phyloP scores from a whole-genome alignment of 2,888 invertebrate species.

The Chloroclysta siterata region DNA sequence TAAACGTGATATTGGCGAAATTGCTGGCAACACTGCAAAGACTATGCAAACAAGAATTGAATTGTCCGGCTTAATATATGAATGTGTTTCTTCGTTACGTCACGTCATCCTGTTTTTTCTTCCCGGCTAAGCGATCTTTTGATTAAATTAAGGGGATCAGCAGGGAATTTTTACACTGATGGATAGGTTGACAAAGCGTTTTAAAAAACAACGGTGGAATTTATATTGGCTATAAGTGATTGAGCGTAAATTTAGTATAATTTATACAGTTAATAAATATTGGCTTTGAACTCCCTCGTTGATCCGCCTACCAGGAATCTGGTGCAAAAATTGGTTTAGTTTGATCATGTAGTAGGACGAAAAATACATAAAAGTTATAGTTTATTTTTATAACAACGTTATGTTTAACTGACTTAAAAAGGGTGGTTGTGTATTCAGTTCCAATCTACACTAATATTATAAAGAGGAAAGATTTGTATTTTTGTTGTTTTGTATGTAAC shows the following conservation, averaged over 20 bases:
- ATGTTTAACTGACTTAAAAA: no score
- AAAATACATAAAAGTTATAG: not conserved
- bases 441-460: no score
- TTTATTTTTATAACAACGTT: no score
- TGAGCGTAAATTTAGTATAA: constrained; percentile 74
- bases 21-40: no score
- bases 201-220: constrained; percentile 75
- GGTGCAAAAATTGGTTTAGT: constrained; percentile 17
- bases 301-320: constrained; percentile 6
- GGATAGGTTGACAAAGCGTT: constrained; percentile 83
- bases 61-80: constrained; percentile 7
- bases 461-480: no score
- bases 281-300: constrained; percentile 52
- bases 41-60: no score
- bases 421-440: no score
- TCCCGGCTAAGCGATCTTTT: constrained; percentile 81
- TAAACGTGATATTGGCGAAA: no score
- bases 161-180: constrained; percentile 82
- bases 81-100: constrained; percentile 66
- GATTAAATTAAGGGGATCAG: constrained; percentile 84
- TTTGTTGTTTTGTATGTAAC: no score
- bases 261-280: constrained; percentile 77
- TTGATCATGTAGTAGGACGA: not conserved
- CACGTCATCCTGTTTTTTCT: constrained; percentile 81
- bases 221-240: constrained; percentile 82